A percentile compares a stretch with the other conserved stretches of the same genome.
phyloP scores from a whole-genome alignment of 2,113 vertebrate species.

The Indicator maculatus region DNA sequence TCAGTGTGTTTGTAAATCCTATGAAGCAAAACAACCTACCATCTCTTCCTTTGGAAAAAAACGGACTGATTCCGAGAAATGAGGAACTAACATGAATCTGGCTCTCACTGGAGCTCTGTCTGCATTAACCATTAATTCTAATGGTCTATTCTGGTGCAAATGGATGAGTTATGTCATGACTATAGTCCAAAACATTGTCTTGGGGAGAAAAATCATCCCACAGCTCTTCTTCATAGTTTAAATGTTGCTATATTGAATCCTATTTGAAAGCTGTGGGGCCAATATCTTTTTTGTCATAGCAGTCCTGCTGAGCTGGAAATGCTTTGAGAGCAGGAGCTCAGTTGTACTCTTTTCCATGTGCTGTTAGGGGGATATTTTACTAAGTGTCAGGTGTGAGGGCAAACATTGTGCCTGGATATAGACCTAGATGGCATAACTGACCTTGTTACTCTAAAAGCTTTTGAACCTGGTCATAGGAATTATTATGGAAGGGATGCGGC shows the following conservation, averaged over 20 bases:
- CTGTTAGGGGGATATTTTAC: background rate
- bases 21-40: background rate
- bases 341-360: background rate
- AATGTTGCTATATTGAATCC: background rate
- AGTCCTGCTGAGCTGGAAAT: background rate
- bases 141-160: background rate
- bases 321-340: background rate
- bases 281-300: background rate
- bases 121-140: background rate
- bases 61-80: background rate
- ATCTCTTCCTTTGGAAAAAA: background rate
- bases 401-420: rapidly evolving
- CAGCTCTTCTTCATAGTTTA: background rate
- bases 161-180: background rate
- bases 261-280: background rate
- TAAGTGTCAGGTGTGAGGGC: background rate
- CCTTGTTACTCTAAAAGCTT: background rate
- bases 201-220: background rate
- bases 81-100: background rate
- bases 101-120: background rate
- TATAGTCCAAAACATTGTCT: background rate
- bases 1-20: background rate
- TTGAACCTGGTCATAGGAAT: background rate
- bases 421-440: background rate
- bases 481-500: background rate